Percentiles rank a stretch among this genome's conserved stretches.
phyloP scores from a whole-genome alignment of 2,797 vertebrate species.

The Acanthopagrus latus region DNA sequence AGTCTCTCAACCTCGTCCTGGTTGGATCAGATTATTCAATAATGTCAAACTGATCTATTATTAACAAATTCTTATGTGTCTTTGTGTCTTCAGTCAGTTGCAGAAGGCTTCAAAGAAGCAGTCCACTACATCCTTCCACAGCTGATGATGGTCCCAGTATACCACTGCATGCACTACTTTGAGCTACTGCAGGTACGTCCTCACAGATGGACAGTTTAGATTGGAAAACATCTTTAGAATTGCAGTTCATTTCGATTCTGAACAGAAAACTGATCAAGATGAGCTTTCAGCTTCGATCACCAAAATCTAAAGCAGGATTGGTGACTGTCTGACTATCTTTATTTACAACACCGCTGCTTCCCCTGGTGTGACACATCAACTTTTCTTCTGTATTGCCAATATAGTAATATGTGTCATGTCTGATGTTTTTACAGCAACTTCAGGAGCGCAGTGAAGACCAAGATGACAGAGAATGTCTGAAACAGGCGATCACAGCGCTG shows the following conservation, averaged over 20 bases:
- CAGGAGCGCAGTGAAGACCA: conserved; percentile 95
- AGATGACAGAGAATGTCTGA: conserved; percentile 95
- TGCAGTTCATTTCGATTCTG: no score
- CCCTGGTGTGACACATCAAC: background rate
- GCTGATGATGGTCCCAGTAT: conserved; percentile 97
- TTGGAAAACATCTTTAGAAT: no score
- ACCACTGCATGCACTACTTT: conserved; percentile 99
- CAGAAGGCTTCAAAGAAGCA: conserved; percentile 96
- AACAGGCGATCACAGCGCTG: conserved; percentile 97
- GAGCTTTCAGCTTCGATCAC: background rate
- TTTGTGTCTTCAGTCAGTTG: conserved; percentile 88
- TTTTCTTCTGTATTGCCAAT: background rate
- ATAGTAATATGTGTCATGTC: background rate
- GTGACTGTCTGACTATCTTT: background rate
- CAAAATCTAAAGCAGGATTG: background rate
- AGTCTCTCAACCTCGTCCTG: background rate
- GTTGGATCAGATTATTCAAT: background rate
- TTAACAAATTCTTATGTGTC: background rate
- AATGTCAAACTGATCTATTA: background rate
- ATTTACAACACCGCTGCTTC: background rate
- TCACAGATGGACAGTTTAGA: background rate
- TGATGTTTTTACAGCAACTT: conserved; percentile 88
- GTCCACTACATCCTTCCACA: conserved; percentile 96
- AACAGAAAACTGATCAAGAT: no score
- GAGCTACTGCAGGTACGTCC: conserved; percentile 93